phyloP scores from a whole-genome alignment of 2,888 invertebrate species.

The Rhodophaea formosa region DNA sequence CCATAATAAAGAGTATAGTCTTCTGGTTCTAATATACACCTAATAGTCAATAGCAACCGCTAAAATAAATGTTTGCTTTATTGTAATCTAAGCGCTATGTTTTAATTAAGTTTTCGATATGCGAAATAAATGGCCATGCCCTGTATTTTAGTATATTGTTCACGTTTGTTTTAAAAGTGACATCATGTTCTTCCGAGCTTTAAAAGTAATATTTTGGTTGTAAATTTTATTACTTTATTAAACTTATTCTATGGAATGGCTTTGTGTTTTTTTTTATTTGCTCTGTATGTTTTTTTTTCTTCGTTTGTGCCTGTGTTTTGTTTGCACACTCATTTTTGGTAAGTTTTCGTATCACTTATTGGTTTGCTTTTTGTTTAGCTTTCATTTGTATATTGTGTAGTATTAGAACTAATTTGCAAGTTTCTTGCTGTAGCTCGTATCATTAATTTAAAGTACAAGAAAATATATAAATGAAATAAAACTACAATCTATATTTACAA shows the following conservation, averaged over 20 bases:
- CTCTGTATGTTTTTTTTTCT: constrained; percentile 49
- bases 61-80: no score
- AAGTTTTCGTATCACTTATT: constrained; percentile 45
- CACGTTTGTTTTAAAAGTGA: constrained; percentile 35
- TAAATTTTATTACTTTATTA: constrained; percentile 78
- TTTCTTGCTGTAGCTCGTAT: background rate
- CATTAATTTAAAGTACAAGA: background rate
- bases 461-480: background rate
- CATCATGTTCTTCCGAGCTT: constrained; percentile 79
- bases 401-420: constrained; percentile 1
- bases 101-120: background rate
- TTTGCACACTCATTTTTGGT: constrained; percentile 54
- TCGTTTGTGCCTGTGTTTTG: constrained; percentile 55
- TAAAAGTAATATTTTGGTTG: constrained; percentile 76
- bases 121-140: constrained; percentile 1
- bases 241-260: constrained; percentile 75
- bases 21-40: no score
- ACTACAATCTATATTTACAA: background rate
- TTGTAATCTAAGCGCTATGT: background rate
- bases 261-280: constrained; percentile 70
- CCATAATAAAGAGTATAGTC: no score
- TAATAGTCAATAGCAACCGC: no score
- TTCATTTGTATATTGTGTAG: constrained; percentile 1
- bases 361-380: constrained; percentile 34
- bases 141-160: constrained; percentile 6